phyloP scores from a whole-genome alignment of 2,888 invertebrate species.

The Odontomyia ornata region DNA sequence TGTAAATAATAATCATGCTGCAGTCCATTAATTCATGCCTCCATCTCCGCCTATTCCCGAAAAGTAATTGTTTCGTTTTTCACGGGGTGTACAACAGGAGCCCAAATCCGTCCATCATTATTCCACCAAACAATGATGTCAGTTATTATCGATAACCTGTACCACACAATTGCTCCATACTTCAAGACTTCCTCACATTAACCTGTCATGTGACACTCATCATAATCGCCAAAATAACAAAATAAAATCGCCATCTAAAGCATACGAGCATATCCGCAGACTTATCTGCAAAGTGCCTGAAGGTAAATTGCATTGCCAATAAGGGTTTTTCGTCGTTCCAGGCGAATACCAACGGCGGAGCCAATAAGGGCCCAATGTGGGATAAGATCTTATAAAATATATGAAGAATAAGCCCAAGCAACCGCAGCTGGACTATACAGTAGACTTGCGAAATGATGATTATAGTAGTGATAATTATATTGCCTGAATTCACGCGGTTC shows the following conservation, averaged over 20 bases:
- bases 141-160: slow-evolving; percentile 40
- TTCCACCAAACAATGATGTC: slow-evolving; percentile 25
- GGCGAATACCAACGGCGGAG: neutral
- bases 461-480: too few relatives aligned
- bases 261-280: neutral
- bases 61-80: neutral
- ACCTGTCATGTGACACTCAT: slow-evolving; percentile 49
- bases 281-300: neutral
- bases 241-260: neutral
- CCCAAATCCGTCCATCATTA: slow-evolving; percentile 33
- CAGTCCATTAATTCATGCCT: neutral
- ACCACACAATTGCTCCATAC: slow-evolving; percentile 31
- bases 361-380: neutral
- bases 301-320: neutral
- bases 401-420: too few relatives aligned
- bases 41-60: neutral
- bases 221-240: slow-evolving; percentile 46
- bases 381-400: too few relatives aligned
- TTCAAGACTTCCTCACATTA: slow-evolving; percentile 40
- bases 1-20: neutral
- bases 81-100: slow-evolving; percentile 31
- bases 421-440: too few relatives aligned
- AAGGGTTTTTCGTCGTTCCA: neutral
- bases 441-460: too few relatives aligned
- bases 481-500: too few relatives aligned